Evolutionary conservation across 2,888 invertebrate genomes (phyloP).

Genomic region (Argyresthia goedartella): DNA sequence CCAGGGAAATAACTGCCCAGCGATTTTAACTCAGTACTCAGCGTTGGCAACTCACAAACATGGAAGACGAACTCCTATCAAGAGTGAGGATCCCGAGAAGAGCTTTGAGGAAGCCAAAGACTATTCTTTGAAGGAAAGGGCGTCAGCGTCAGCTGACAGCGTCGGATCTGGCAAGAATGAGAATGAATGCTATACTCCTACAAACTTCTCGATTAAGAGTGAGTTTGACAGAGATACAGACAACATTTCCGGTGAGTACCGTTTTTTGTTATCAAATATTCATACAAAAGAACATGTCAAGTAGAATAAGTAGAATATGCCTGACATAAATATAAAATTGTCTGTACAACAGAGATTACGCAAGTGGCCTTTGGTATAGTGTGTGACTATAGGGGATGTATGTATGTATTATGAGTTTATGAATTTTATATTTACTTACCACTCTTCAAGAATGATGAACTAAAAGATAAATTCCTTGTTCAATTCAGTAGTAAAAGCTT

Average conservation of each 20-base stretch:
- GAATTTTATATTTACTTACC: neutral
- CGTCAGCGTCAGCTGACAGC: conserved; percentile 50
- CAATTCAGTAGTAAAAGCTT: conserved; percentile 90
- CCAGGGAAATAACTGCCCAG: conserved; percentile 60
- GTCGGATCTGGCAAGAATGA: conserved; percentile 45
- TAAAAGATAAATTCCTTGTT: conserved; percentile 23
- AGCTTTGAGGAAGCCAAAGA: conserved; percentile 62
- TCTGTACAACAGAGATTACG: too few species aligned
- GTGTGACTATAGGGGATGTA: neutral
- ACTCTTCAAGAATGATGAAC: neutral
- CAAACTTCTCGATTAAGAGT: conserved; percentile 61
- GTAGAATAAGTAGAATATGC: too few species aligned
- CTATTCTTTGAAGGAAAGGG: conserved; percentile 58
- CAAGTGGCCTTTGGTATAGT: too few species aligned
- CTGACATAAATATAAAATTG: too few species aligned
- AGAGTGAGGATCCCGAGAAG: conserved; percentile 50
- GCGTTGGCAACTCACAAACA: conserved; percentile 63
- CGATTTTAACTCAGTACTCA: conserved; percentile 62
- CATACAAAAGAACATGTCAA: too few species aligned
- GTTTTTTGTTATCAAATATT: conserved; percentile 22
- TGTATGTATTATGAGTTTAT: too few species aligned
- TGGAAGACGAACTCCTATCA: conserved; percentile 56
- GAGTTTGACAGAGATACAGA: conserved; percentile 62
- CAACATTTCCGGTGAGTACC: conserved; percentile 60
- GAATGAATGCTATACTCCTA: conserved; percentile 40